Percentiles rank a stretch among this genome's conserved stretches.
These are phyloP conservation scores for Drosophila pallidifrons DNA, from an alignment of 1,140 invertebrate species.

Conservation along the genomic window DNA sequence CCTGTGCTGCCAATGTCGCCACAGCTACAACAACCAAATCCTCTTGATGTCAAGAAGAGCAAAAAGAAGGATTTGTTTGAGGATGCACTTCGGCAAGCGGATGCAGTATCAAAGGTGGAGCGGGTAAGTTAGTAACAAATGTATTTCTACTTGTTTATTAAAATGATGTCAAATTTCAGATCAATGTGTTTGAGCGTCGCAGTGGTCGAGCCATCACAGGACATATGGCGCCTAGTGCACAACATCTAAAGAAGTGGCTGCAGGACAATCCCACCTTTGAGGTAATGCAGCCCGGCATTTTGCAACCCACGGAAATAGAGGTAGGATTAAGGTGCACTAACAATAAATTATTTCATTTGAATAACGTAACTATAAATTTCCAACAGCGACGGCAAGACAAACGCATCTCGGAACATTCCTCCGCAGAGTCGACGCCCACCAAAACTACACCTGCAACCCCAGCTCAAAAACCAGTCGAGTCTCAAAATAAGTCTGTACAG, in stretches of 20 bases:
- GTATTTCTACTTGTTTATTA: background rate
- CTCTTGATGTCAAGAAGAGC: constrained; percentile 69
- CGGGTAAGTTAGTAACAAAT: constrained; percentile 85
- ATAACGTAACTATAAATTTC: background rate
- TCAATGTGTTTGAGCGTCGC: constrained; percentile 92
- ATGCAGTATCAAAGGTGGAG: constrained; percentile 82
- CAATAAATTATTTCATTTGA: background rate
- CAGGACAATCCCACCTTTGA: constrained; percentile 94
- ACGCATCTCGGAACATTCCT: constrained; percentile 18
- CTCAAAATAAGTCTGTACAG: constrained; percentile 17
- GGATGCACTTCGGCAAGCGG: constrained; percentile 69
- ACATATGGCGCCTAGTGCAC: constrained; percentile 90
- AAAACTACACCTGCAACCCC: background rate
- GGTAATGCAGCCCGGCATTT: constrained; percentile 88
- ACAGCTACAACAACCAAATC: constrained; percentile 11
- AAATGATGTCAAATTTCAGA: constrained; percentile 79
- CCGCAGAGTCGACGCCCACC: constrained; percentile 1
- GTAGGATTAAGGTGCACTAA: constrained; percentile 44
- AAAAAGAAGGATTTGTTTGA: constrained; percentile 77
- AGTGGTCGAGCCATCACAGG: constrained; percentile 91
- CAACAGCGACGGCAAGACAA: constrained; percentile 54
- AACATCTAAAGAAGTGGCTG: constrained; percentile 92
- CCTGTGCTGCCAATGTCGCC: constrained; percentile 16
- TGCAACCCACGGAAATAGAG: constrained; percentile 85
- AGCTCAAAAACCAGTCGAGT: constrained; percentile 31